Base-by-base conservation (phyloP, 2,888 invertebrate genomes). In the Drosophila anomalata region DNA sequence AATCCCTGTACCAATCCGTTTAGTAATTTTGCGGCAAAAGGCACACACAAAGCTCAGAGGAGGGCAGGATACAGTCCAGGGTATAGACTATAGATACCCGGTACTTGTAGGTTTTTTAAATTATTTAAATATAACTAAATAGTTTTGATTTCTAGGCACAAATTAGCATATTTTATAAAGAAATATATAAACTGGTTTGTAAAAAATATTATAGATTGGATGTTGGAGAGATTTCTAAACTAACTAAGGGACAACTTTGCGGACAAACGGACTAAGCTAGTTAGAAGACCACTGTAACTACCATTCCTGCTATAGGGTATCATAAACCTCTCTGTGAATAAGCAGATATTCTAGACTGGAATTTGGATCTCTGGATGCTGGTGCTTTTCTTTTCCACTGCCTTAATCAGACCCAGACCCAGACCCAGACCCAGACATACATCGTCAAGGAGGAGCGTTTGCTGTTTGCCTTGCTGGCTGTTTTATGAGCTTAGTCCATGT, bases 401-500 rank as follows among this genome's bases (percentile, higher is more conserved):
- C 59, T 60, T 73, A 73, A 72, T 63, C 72, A 73, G 73, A 20
- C 9, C 5, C 72, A 73, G 73, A 20, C 44, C 17, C 17, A 20
- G 9, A 41, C 60, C 56, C 56, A 29, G 2, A 22, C 4, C 22
- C 22, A 4, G 3, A 24, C 22, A 3, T 24, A 24, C 22, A 3
- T 24, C 71, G 39, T 60, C 48, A 73, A 73, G 63, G 22, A 22
- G 44, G 26, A 22, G 20, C 26, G 20, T 22, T 52, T 29, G 59
- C 50, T 58, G 63, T 55, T 66, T 77, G 61, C 44, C 75, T 77
- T 52, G 44, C 42, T 53, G 54, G 46, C 70, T 60, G 55, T 56
- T 66, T 68, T 63, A 76, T 76, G 69, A 72, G 58, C 81, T 63
- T 53, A 68, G 55, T 62, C 66, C 69, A 63, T 72, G 56, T 67